Evolutionary conservation across 2,888 invertebrate species (phyloP), one percentile per base, ranked within the genome.

Genomic region (Tromatobia lineatoria): DNA sequence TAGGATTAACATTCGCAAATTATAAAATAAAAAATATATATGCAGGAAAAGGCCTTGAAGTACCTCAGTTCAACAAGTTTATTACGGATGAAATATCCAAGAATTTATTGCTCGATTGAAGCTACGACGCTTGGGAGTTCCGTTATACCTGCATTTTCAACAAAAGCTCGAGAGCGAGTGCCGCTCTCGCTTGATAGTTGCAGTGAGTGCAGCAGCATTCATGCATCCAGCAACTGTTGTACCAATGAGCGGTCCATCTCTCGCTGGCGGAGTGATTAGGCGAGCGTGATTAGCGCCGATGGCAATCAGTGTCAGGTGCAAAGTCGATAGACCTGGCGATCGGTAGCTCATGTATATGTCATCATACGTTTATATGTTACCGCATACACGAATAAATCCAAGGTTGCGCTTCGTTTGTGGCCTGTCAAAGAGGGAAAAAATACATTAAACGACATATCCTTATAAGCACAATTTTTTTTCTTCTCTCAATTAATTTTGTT

Each of bases 251-350:
- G 70, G 45, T 59, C 29, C 38, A 15, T 70, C 69, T 61, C 75
- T 76, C 69, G 20, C 45, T 50, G 25, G 77, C 76, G 67, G 80
- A 34, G 80, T 78, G 87, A 85, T 87, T 85, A 84, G 87, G 78
- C 80, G 71, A 82, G 73, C 80, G 85, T 82, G 85, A 87, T 85
- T 87, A 87, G 87, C 76, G 83, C 82, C 77, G 70, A 71, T 83
- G 75, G 76, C 79, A 73, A 79, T 82, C 76, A 84, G 84, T 82
- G 82, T 82, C 87, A 87, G 87, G 87, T 87, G 87, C 84, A 84
- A 80, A 82, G 84, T 85, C 81, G 84, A 85, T 82, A 75, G 76
- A 82, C 70, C 77, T 57, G 73, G 29, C n/a, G 64, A 42, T 70
- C 52, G 50, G 38, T 71, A 42, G 10, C 52, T 20, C 20, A 54